These are phyloP conservation scores for Leptodactylus fuscus DNA, from an alignment of 2,113 vertebrate species.

Conservation along the genomic window DNA sequence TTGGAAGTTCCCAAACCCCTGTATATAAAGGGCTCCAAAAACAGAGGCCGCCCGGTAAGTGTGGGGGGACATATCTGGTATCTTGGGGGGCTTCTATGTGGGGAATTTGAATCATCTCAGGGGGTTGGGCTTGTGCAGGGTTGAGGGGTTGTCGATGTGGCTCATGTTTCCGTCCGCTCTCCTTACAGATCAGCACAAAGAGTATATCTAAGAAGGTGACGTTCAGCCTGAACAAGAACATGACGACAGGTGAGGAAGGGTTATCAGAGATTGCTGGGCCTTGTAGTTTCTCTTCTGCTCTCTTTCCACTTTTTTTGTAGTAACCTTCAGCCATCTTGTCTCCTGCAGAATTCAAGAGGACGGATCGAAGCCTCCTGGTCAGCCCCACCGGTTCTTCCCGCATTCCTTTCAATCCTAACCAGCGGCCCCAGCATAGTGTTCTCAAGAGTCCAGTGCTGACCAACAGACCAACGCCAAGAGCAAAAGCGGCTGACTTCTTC, in stretches of 20 bases:
- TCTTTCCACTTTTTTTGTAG: background rate
- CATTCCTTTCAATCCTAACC: conserved; percentile 90
- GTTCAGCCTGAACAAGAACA: conserved; percentile 84
- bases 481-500: conserved; percentile 72
- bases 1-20: background rate
- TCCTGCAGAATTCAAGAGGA: conserved; percentile 89
- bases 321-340: background rate
- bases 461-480: conserved; percentile 48
- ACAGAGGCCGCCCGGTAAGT: background rate
- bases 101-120: background rate
- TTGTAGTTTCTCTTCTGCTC: background rate
- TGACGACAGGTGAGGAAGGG: conserved; percentile 77
- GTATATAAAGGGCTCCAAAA: background rate
- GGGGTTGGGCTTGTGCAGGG: background rate
- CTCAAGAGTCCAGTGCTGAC: conserved; percentile 82
- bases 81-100: too few species aligned
- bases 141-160: too few species aligned
- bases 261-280: background rate
- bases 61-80: too few species aligned
- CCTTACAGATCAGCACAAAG: conserved; percentile 68
- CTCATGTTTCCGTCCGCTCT: conserved; percentile 32
- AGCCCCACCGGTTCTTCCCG: conserved; percentile 85
- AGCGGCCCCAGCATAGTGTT: conserved; percentile 86
- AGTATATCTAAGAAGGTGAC: conserved; percentile 83
- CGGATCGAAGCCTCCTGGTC: conserved; percentile 87